phyloP scores from a whole-genome alignment of 64 coral and sea anemone species.

The Montipora cactus region DNA sequence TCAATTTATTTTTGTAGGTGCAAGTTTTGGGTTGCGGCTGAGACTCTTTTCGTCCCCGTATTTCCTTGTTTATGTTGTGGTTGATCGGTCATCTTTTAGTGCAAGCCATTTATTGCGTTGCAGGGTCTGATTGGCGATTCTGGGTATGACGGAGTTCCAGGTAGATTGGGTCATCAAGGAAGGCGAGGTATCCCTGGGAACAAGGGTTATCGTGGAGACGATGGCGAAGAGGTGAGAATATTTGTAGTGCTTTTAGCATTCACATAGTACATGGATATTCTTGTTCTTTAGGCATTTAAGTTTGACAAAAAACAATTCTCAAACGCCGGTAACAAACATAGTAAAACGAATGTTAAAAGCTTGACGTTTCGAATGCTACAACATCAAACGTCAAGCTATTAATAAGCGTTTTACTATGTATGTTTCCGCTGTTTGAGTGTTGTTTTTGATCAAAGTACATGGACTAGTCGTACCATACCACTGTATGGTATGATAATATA shows the following conservation, averaged over 20 bases:
- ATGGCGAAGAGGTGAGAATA: conserved; percentile 42
- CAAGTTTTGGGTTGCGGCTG: too few relatives aligned
- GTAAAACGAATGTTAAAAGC: too few relatives aligned
- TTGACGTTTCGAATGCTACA: too few relatives aligned
- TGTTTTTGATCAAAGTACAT: too few relatives aligned
- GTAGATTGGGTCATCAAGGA: conserved; percentile 52
- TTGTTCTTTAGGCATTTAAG: background rate
- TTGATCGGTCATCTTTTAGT: background rate
- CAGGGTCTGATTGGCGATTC: conserved; percentile 52
- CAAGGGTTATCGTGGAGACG: conserved; percentile 41
- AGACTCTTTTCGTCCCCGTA: background rate
- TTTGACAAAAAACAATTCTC: too few relatives aligned
- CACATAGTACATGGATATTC: background rate
- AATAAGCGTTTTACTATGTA: too few relatives aligned
- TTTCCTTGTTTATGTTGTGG: background rate
- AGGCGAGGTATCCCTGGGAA: conserved; percentile 37
- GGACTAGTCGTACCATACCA: too few relatives aligned
- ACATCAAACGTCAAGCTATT: too few relatives aligned
- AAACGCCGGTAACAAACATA: too few relatives aligned
- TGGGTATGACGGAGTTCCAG: conserved; percentile 24
- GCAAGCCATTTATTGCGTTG: background rate
- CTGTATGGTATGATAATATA: too few relatives aligned
- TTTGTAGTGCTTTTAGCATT: background rate
- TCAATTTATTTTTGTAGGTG: too few relatives aligned
- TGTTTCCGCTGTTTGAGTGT: too few relatives aligned